Evolutionary conservation across 2,797 vertebrate species (phyloP), one percentile per base, ranked within the genome.

Genomic region (Taeniopygia guttata): DNA sequence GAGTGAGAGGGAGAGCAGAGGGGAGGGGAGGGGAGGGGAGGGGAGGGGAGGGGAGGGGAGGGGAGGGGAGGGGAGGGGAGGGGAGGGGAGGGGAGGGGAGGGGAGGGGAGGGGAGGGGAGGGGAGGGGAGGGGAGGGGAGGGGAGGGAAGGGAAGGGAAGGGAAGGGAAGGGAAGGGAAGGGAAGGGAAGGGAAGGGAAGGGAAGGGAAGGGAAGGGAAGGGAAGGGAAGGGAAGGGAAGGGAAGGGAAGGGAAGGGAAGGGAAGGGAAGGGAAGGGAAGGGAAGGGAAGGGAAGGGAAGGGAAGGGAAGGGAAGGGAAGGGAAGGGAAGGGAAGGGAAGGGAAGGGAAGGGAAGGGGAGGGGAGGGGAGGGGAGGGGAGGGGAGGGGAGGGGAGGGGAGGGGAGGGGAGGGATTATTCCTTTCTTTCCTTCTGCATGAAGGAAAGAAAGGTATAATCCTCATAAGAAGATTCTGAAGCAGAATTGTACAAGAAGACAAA

Each of bases 231-330:
- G 40, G 32, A 3, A 11, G 9, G 21, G 3, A 9, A 17, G 62
- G 43, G 13, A 5, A 7, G 9, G 21, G 3, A 3, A 13, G 9
- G 21, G 3, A 8, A 25, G 62, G 43, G 14, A 4, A 8, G n/a
- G n/a, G n/a, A 3, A 13, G 9, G 21, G 3, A 8, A 25, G 62
- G 43, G 16, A 5, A 8, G n/a, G n/a, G 43, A 4, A 13, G 9
- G 21, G 3, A 8, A 25, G 62, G 43, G 16, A 5, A 8, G n/a
- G n/a, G n/a, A 3, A 13, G 9, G n/a, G n/a, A n/a, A n/a, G n/a
- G n/a, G n/a, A n/a, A n/a, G n/a, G n/a, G n/a, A n/a, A n/a, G n/a
- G 22, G 3, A 7, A 25, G 62, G 43, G 16, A 5, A 8, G 38
- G 38, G 38, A 3, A 13, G 9, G 22, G 3, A 9, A 25, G 62